Evolutionary conservation across 2,888 invertebrate genomes (phyloP), one percentile per base, ranked within the genome.

Genomic region (Ormyrus thymus): DNA sequence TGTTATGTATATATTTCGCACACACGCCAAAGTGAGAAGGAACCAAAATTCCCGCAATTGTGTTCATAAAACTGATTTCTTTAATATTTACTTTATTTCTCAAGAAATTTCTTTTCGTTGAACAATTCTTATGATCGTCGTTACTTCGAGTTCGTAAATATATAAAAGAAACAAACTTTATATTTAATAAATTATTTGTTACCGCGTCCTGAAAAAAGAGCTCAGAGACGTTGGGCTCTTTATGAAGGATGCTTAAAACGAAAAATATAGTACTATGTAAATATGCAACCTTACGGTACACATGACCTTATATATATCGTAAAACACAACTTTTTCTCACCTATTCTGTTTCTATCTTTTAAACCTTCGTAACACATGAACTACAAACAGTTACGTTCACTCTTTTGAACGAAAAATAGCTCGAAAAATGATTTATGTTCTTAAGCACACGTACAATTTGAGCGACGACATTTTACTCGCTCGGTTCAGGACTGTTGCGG

Each of bases 401-500:
- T 56, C 7, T 46, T 69, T 45, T 1, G 13, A 51, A 66, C 29
- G 50, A 43, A 50, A 0, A 50, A 43, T n/a, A 55, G 15, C 0
- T 8, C n/a, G 55, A 0, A 55, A 58, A 65, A 11, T 29, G 29
- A n/a, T 58, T 11, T 56, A 58, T 50, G 70, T 11, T 15, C 29
- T 66, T 43, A 59, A 46, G 59, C 59, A 56, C 9, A 69, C 10
- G 9, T 10, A 59, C 6, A 48, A 55, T 45, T 79, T 68, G 46
- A 76, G 62, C 55, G 53, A 78, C 11, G 53, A 58, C 1, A 8
- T 50, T 51, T 56, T 58, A 75, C 29, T 75, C 71, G 59, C 73
- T 81, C 79, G 84, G 83, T 83, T 85, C 83, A 85, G 86, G 87
- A 88, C 88, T 88, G 88, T 85, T 84, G 85, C 85, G 87, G 89